Evolutionary conservation across 1,140 invertebrate species (phyloP), one percentile per base, ranked within the genome.

Genomic region (Drosophila sechellia): DNA sequence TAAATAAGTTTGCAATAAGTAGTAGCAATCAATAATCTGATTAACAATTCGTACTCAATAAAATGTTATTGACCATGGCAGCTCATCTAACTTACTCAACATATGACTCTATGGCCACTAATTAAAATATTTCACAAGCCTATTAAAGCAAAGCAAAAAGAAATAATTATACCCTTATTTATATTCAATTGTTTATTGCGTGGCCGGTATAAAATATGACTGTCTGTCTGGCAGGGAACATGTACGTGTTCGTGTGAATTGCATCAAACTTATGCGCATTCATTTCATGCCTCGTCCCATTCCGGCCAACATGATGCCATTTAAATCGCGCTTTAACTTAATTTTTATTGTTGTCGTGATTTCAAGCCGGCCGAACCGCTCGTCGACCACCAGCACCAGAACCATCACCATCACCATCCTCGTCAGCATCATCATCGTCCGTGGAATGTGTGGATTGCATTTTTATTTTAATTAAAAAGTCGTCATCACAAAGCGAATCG

Each of bases 381-480:
- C 34, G 22, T 1, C 15, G 2, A 12, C 8, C 31, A 10, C 13
- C 56, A 8, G 1, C 17, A 3, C 2, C n/a, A 50, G 0, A 27
- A 27, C n/a, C 49, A 17, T n/a, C 60, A n/a, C 12, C 55, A 37
- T 13, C 77, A 65, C n/a, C 73, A 72, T 48, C 43, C 13, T 15
- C 42, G 50, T 31, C 64, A 43, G 5, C 34, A 46, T 39, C 68
- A 50, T 46, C 57, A 58, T 34, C 52, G 20, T 20, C 49, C 42
- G 48, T 42, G 17, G 77, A 54, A 74, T 77, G 68, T 77, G 81
- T 69, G 71, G 73, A 68, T 77, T 79, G 83, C 83, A 89, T 87
- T 89, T 87, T 87, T 89, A 87, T 87, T 89, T 86, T 86, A 86
- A 86, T 86, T 89, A 87, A 87, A 87, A 87, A 87, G 79, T 89